Conservation (phyloP, 2,797 vertebrate genomes). For the Pagetopsis macropterus region DNA sequence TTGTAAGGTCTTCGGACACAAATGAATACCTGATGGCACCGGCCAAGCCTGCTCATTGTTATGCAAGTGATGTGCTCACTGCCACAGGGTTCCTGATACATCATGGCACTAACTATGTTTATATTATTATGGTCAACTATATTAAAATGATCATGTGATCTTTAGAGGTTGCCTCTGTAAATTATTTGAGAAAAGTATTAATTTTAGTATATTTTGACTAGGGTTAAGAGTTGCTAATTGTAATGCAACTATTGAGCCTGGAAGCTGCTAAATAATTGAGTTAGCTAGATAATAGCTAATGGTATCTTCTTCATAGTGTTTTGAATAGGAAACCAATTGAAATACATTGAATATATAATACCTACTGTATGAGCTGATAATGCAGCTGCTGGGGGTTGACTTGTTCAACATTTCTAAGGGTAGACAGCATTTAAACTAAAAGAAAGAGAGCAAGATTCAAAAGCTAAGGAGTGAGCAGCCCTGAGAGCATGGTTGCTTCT, state of each 20-base stretch:
- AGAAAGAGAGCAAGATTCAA: slow-evolving; percentile 24
- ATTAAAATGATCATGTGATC: too few species aligned
- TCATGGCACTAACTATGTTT: slow-evolving; percentile 15
- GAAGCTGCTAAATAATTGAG: slow-evolving; percentile 4
- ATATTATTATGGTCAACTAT: too few species aligned
- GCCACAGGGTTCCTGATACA: slow-evolving; percentile 34
- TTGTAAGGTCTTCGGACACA: slow-evolving; percentile 70
- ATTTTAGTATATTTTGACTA: background rate
- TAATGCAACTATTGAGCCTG: background rate
- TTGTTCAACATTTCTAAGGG: slow-evolving; percentile 27
- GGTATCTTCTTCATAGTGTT: background rate
- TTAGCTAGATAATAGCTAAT: background rate
- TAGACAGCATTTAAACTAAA: slow-evolving; percentile 23
- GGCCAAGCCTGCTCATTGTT: slow-evolving; percentile 53
- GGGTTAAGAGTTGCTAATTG: background rate
- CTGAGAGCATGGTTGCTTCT: background rate
- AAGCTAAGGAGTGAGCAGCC: slow-evolving; percentile 28
- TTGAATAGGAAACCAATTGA: background rate
- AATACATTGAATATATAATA: background rate
- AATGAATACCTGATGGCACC: slow-evolving; percentile 68
- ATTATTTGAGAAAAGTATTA: background rate
- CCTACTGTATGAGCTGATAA: slow-evolving; percentile 1
- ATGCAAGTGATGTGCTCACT: slow-evolving; percentile 50
- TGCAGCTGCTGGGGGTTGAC: background rate
- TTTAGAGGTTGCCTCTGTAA: slow-evolving; percentile 2